Evolutionary conservation across 1,140 invertebrate species (phyloP).

Genomic region (Drosophila micromelanica): DNA sequence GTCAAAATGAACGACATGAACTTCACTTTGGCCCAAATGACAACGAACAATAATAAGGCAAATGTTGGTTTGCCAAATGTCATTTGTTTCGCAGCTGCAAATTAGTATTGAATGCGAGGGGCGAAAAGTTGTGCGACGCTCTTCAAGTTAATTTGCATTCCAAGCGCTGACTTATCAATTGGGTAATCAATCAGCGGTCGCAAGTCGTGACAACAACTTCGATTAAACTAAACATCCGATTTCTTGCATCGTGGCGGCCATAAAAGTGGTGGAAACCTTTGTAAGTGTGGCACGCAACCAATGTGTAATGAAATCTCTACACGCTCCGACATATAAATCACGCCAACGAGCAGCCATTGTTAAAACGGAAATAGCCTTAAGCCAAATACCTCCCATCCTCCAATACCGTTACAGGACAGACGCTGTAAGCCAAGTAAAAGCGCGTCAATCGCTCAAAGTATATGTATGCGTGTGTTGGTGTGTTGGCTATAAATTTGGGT

Average conservation of each 20-base stretch:
- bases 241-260: constrained; percentile 19
- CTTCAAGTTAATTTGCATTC: constrained; percentile 55
- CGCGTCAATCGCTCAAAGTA: constrained; percentile 59
- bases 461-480: constrained; percentile 42
- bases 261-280: constrained; percentile 46
- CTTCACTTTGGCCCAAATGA: constrained; percentile 40
- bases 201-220: constrained; percentile 74
- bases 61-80: constrained; percentile 39
- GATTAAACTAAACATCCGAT: constrained; percentile 79
- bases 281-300: constrained; percentile 38
- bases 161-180: constrained; percentile 56
- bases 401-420: not conserved
- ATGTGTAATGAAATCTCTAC: constrained; percentile 72
- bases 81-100: constrained; percentile 66
- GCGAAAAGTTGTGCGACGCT: not conserved
- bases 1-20: constrained; percentile 27
- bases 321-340: constrained; percentile 66
- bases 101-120: constrained; percentile 51
- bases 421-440: constrained; percentile 50
- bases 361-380: constrained; percentile 68
- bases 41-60: constrained; percentile 56
- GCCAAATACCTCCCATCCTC: constrained; percentile 14
- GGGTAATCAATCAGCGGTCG: constrained; percentile 69
- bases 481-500: constrained; percentile 66
- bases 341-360: constrained; percentile 65